phyloP scores from a whole-genome alignment of 2,888 invertebrate genomes.

The Rotaria sp. region DNA sequence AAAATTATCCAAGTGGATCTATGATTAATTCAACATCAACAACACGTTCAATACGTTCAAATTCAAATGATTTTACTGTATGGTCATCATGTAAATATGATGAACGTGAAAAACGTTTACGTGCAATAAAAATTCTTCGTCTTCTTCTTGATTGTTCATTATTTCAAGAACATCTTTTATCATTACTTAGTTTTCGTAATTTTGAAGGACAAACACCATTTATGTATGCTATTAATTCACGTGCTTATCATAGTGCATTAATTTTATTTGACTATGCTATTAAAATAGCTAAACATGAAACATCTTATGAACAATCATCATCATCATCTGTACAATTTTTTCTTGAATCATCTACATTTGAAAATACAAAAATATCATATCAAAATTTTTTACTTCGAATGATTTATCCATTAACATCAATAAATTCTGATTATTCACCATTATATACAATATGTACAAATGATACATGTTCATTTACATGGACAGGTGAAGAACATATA shows the following conservation, averaged over 20 bases:
- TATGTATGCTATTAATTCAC: conserved; percentile 84
- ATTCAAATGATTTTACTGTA: conserved; percentile 68
- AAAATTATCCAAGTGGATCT: too few species aligned
- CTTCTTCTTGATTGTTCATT: conserved; percentile 69
- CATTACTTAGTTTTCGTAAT: conserved; percentile 74
- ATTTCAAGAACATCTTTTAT: conserved; percentile 72
- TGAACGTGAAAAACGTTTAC: conserved; percentile 71
- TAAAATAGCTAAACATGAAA: conserved; percentile 46
- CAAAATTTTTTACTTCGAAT: conserved; percentile 70
- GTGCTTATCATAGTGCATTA: conserved; percentile 87
- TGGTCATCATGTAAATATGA: conserved; percentile 57
- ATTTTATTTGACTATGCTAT: conserved; percentile 72
- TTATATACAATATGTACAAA: conserved; percentile 92
- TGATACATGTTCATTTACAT: conserved; percentile 97
- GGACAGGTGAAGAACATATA: conserved; percentile 97
- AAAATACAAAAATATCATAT: conserved; percentile 59
- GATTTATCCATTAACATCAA: conserved; percentile 47
- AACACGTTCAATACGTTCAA: conserved; percentile 59
- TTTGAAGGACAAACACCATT: conserved; percentile 92
- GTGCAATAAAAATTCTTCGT: conserved; percentile 74
- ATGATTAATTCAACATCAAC: conserved; percentile 44
- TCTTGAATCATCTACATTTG: not conserved
- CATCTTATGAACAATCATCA: conserved; percentile 55
- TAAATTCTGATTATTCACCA: conserved; percentile 79
- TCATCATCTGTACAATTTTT: conserved; percentile 46